Percentiles rank a stretch among this genome's conserved stretches.
These are phyloP conservation scores for Pyrocoelia pectoralis DNA, from an alignment of 2,888 invertebrate species.

Conservation along the genomic window DNA sequence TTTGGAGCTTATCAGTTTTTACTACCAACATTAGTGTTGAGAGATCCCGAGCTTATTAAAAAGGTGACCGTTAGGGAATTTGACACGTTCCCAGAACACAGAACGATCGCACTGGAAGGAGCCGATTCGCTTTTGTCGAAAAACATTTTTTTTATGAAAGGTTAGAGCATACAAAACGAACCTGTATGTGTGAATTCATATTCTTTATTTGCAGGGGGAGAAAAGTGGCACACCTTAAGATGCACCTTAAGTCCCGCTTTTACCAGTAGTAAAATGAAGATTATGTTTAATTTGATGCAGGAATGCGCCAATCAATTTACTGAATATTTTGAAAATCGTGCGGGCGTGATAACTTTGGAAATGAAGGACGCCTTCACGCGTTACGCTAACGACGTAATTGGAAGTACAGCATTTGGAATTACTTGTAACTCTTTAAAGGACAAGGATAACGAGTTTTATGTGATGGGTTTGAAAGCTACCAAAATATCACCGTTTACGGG, in stretches of 20 bases:
- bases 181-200: not conserved
- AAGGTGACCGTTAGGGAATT: constrained; percentile 5
- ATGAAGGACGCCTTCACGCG: constrained; percentile 60
- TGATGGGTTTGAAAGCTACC: constrained; percentile 61
- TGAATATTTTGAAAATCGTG: constrained; percentile 42
- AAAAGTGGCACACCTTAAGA: constrained; percentile 30
- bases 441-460: constrained; percentile 64
- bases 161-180: not conserved
- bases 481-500: constrained; percentile 53
- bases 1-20: constrained; percentile 10
- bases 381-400: constrained; percentile 64
- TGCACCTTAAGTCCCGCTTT: constrained; percentile 31
- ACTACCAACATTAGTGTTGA: not conserved
- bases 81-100: constrained; percentile 12
- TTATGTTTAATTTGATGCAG: constrained; percentile 26
- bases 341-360: constrained; percentile 50
- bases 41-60: constrained; percentile 11
- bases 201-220: constrained; percentile 8
- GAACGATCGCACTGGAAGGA: not conserved
- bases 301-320: constrained; percentile 40
- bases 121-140: not conserved
- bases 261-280: constrained; percentile 32
- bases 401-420: constrained; percentile 63
- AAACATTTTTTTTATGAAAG: constrained; percentile 8
- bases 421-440: constrained; percentile 65